Conservation (phyloP, 1,140 invertebrate species). For the Drosophila mojavensis region DNA sequence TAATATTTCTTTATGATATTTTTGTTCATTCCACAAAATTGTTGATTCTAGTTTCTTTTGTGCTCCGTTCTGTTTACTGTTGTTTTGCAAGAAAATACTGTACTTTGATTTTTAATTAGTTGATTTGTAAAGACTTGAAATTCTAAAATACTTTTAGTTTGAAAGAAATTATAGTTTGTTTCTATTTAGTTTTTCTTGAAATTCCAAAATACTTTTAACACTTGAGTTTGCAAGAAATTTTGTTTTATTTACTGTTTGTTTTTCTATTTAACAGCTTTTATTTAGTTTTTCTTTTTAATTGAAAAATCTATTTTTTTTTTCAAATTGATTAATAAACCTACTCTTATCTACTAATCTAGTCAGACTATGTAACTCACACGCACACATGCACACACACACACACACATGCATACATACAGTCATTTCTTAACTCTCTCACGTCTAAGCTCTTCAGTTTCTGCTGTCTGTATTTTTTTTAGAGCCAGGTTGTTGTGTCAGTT, state of each 20-base stretch:
- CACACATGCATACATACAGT: background rate
- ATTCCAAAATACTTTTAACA: background rate
- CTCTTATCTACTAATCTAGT: conserved; percentile 2
- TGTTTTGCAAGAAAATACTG: conserved; percentile 76
- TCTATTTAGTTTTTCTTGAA: background rate
- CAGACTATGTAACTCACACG: background rate
- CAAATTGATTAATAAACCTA: background rate
- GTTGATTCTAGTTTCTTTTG: conserved; percentile 56
- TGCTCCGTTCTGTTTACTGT: conserved; percentile 44
- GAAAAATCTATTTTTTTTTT: background rate
- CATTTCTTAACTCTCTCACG: background rate
- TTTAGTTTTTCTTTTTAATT: background rate
- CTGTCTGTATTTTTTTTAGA: conserved; percentile 24
- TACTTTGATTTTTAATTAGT: conserved; percentile 39
- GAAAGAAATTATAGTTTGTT: background rate
- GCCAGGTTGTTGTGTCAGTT: conserved; percentile 26
- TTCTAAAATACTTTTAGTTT: background rate
- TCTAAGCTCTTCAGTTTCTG: background rate
- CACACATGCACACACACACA: conserved; percentile 5
- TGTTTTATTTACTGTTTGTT: background rate
- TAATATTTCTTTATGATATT: conserved; percentile 45
- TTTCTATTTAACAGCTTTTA: too few species aligned
- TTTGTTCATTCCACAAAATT: conserved; percentile 1
- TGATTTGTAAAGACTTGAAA: background rate
- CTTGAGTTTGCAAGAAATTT: background rate